phyloP scores from a whole-genome alignment of 2,113 vertebrate genomes.

The Opisthocomus hoazin region DNA sequence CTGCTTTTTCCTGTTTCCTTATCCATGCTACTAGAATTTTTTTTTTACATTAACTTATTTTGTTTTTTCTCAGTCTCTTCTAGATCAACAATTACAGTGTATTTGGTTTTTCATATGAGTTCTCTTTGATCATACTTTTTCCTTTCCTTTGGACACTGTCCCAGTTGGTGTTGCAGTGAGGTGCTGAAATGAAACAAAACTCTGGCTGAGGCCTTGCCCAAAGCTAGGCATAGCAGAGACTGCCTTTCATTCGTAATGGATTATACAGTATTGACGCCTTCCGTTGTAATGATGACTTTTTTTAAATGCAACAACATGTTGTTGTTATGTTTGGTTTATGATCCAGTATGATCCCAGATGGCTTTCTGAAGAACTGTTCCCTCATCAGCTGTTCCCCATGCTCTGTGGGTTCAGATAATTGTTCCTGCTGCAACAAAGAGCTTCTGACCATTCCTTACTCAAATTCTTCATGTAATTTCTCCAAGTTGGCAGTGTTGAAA shows the following conservation, averaged over 20 bases:
- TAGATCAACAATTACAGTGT: not conserved
- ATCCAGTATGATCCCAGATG: not conserved
- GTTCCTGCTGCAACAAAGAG: not conserved
- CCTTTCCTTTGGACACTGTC: not conserved
- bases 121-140: not conserved
- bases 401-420: not conserved
- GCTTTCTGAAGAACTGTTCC: not conserved
- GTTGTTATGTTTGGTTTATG: not conserved
- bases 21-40: not conserved
- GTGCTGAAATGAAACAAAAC: not conserved
- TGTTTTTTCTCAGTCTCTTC: not conserved
- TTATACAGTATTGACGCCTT: not conserved
- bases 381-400: not conserved
- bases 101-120: not conserved
- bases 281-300: not conserved
- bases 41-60: not conserved
- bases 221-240: not conserved
- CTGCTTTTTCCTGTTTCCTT: not conserved
- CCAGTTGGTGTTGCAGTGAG: not conserved
- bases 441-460: not conserved
- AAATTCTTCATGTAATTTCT: not conserved
- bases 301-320: not conserved
- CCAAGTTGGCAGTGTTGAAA: not conserved
- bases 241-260: not conserved
- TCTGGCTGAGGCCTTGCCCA: not conserved